Percentiles rank a stretch among this genome's conserved stretches.
Conservation (phyloP, 2,888 invertebrate species). For the Scaptomyza tumidula region DNA sequence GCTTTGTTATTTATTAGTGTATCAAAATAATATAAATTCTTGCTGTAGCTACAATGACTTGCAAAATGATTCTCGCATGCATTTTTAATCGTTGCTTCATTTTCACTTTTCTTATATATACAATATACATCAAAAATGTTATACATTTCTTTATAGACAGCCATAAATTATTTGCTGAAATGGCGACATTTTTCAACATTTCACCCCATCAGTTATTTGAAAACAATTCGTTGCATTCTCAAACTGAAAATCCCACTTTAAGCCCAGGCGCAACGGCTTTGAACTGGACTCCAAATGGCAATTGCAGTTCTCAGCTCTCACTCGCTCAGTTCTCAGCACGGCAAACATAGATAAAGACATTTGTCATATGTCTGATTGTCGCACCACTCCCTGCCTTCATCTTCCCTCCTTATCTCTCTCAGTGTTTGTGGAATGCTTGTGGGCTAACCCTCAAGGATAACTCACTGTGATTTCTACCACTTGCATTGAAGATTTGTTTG, state of each 20-base stretch:
- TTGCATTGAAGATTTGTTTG: slow-evolving; percentile 55
- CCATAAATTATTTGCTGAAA: neutral
- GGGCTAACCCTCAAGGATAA: slow-evolving; percentile 57
- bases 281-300: slow-evolving; percentile 34
- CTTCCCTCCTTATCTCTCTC: neutral
- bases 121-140: neutral
- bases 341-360: slow-evolving; percentile 59
- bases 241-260: slow-evolving; percentile 32
- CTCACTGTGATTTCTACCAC: slow-evolving; percentile 57
- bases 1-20: no score
- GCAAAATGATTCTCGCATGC: no score
- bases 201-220: slow-evolving; percentile 9
- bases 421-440: slow-evolving; percentile 20
- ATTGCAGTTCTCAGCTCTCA: slow-evolving; percentile 23
- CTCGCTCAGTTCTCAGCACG: neutral
- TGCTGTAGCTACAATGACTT: no score
- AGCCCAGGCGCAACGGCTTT: slow-evolving; percentile 31
- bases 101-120: neutral
- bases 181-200: slow-evolving; percentile 1
- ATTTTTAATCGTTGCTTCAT: neutral
- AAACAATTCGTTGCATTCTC: slow-evolving; percentile 27
- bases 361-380: slow-evolving; percentile 57
- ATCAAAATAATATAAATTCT: no score
- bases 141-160: neutral
- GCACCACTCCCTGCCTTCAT: slow-evolving; percentile 2